phyloP scores from a whole-genome alignment of 1,140 invertebrate genomes.

The Micrasema longulum region DNA sequence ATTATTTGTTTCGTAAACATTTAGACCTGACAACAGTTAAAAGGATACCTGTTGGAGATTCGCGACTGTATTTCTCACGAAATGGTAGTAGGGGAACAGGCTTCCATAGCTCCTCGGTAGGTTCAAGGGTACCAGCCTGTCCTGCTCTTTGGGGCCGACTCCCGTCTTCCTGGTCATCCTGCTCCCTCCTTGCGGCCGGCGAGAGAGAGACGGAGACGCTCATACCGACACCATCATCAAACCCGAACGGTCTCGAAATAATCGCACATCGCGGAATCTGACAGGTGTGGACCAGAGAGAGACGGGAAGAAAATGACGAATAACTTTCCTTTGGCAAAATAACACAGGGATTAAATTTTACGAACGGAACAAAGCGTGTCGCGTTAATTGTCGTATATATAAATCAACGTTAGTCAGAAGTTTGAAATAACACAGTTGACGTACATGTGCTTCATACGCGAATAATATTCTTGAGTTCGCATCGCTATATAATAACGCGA shows the following conservation, averaged over 20 bases:
- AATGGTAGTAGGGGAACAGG: slow-evolving; percentile 65
- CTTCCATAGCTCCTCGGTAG: slow-evolving; percentile 66
- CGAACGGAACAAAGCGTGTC: neutral
- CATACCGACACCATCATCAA: slow-evolving; percentile 7
- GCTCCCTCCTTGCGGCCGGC: neutral
- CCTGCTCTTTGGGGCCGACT: slow-evolving; percentile 54
- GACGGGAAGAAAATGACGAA: slow-evolving; percentile 11
- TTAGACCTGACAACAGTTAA: too few relatives aligned
- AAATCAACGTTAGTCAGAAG: slow-evolving; percentile 3
- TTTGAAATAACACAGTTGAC: neutral
- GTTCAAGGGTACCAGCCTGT: slow-evolving; percentile 60
- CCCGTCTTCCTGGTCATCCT: slow-evolving; percentile 4
- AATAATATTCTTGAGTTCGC: slow-evolving; percentile 1
- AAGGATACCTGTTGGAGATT: slow-evolving; percentile 54
- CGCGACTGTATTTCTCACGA: slow-evolving; percentile 61
- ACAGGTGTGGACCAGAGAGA: neutral
- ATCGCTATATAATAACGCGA: slow-evolving; percentile 11
- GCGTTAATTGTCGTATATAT: neutral
- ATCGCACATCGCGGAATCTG: neutral
- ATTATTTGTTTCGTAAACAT: neutral
- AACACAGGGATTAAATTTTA: neutral
- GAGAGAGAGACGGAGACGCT: neutral
- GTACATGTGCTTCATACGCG: slow-evolving; percentile 12
- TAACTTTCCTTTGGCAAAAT: slow-evolving; percentile 25
- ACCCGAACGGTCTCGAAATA: neutral